Base-by-base conservation (phyloP, 2,888 invertebrate genomes). In the Habrosyne pyritoides region DNA sequence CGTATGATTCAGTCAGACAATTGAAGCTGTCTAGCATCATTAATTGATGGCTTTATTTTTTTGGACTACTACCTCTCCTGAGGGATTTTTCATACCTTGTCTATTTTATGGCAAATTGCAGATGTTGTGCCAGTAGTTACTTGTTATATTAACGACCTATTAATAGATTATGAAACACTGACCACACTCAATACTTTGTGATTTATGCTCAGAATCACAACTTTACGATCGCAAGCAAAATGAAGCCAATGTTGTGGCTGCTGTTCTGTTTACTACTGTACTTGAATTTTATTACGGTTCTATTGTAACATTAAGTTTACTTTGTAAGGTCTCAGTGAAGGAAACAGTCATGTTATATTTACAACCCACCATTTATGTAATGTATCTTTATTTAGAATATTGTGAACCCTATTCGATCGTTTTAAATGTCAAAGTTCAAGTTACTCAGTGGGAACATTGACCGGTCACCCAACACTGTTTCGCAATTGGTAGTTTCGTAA, bases 171-270 rank as follows among this genome's bases (percentile, higher is more conserved):
- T 42, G 7, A 21, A 75, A 66, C 48, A 80, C 84, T 86, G 86
- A 85, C 86, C 86, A 79, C 56, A 67, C 79, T 75, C 83, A 84
- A 81, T 73, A 71, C 56, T 59, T 60, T 71, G 67, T 71, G 67
- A 67, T 73, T 59, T 69, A 70, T 68, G 67, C 71, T 63, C 71
- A 62, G 24, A 24, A 24, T 24, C 24, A 42, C 57, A 70, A 74
- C 61, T 80, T 83, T 79, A 79, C 73, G 78, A 76, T 49, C 64
- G 18, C 14, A 24, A 24, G 53, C 12, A 14, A 50, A 59, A 61
- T 81, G 73, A 79, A 75, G 75, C 64, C 63, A 63, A 63, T 61
- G 65, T 64, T 72, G 67, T 67, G n/a, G 14, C 36, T 70, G 64
- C 63, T 69, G 49, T 66, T 69, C 60, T 61, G 61, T 68, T 61